A percentile compares a stretch with the other conserved stretches of the same genome.
Evolutionary conservation across 1,140 invertebrate species (phyloP).

Genomic region (Pinna nobilis): DNA sequence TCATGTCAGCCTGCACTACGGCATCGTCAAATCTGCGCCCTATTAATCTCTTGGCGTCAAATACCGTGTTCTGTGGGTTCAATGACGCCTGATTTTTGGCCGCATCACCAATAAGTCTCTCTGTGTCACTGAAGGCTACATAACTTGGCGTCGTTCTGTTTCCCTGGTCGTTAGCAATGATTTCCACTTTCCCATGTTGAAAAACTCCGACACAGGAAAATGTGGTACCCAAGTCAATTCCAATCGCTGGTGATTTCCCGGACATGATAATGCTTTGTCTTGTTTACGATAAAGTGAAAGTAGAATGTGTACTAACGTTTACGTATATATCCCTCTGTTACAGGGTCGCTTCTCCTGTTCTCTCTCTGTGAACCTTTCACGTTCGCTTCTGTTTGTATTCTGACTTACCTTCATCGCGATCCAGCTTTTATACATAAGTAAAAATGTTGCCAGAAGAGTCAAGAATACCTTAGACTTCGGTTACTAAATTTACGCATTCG

Average conservation of each 20-base stretch:
- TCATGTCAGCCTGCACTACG: conserved; percentile 81
- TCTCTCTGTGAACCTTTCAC: no score
- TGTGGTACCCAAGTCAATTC: conserved; percentile 76
- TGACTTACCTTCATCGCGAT: no score
- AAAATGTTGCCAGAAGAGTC: no score
- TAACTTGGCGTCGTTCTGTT: conserved; percentile 98
- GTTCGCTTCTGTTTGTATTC: no score
- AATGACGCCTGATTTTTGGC: conserved; percentile 93
- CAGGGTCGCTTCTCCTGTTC: no score
- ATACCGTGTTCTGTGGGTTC: conserved; percentile 87
- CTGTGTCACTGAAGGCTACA: conserved; percentile 97
- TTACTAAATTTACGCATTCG: no score
- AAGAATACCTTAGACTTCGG: no score
- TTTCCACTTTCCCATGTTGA: conserved; percentile 93
- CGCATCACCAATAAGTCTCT: conserved; percentile 96
- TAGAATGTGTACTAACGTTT: no score
- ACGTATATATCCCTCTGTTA: no score
- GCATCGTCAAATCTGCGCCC: conserved; percentile 85
- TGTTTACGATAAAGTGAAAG: conserved; percentile 3
- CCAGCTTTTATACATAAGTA: no score
- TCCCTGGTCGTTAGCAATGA: conserved; percentile 98
- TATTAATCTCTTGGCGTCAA: conserved; percentile 85
- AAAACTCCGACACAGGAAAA: conserved; percentile 78
- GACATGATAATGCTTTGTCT: conserved; percentile 14
- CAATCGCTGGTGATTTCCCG: conserved; percentile 60